Base-by-base conservation (phyloP, 2,888 invertebrate genomes). In the Chrysina gloriosa region DNA sequence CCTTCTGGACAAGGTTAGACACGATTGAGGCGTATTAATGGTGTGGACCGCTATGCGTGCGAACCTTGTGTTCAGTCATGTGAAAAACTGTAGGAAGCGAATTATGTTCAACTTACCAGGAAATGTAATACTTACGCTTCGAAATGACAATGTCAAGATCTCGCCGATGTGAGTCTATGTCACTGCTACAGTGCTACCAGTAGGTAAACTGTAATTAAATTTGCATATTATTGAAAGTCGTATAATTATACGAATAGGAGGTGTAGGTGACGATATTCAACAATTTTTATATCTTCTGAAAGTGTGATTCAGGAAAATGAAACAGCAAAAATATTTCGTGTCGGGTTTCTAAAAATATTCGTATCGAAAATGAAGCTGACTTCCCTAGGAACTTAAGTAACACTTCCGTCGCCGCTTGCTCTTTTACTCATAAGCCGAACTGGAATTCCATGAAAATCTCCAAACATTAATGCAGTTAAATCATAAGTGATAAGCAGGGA, bases 1-100 rank as follows among this genome's bases (percentile, higher is more conserved):
- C 45, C 47, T 31, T 31, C 34, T 16, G 16, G 47, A 27, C 63
- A 63, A 63, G 63, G 63, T 47, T 63, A 47, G 19, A n/a, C 45
- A 21, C 45, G 45, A 7, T 45, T 19, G 4, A 42, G 42, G 42
- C 42, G 14, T 42, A 42, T 42, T 42, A 14, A 42, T 42, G 21
- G 31, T 19, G 63, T 19, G 14, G 39, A 11, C 19, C 21, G 7
- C 27, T 19, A 63, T 48, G 31, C 34, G 47, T 34, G 31, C 16
- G 63, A 63, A 63, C 63, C 63, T 63, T 63, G 63, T 63, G 63
- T 16, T 47, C 63, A 63, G 63, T 63, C 63, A 63, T 63, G 63
- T 63, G 63, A 63, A 47, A 56, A 34, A 56, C 34, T 36, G 36
- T 36, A 56, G 56, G 56, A 56, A 56, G 56, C 36, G 21, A 45